Conservation (phyloP, 2,113 vertebrate genomes). For the Cygnus atratus region DNA sequence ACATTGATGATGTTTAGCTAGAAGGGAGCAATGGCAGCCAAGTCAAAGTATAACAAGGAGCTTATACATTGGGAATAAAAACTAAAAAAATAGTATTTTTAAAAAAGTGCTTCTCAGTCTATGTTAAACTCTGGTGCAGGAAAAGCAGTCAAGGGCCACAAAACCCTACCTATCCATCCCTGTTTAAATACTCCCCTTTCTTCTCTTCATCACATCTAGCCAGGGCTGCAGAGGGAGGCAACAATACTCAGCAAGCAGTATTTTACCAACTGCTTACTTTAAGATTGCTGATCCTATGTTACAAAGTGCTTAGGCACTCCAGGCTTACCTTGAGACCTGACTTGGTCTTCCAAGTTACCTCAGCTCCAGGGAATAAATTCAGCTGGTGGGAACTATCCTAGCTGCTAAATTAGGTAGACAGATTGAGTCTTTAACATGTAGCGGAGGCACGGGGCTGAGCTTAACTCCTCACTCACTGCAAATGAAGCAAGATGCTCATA, state of each 20-base stretch:
- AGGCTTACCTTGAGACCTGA: slow-evolving; percentile 13
- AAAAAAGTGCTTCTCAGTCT: background rate
- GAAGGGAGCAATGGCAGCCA: background rate
- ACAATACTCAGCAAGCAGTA: background rate
- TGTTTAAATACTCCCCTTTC: background rate
- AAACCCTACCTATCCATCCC: background rate
- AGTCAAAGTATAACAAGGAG: background rate
- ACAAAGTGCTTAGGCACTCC: background rate
- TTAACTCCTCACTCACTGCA: background rate
- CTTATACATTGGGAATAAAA: background rate
- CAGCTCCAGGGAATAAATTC: slow-evolving; percentile 34
- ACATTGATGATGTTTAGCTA: background rate
- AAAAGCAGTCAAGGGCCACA: background rate
- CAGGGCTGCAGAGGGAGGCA: background rate
- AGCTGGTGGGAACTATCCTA: background rate
- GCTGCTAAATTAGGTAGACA: slow-evolving; percentile 18
- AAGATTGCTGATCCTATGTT: background rate
- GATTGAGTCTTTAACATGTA: background rate
- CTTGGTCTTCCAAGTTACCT: slow-evolving; percentile 23
- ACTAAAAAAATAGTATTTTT: too few species aligned
- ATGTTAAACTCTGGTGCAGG: background rate
- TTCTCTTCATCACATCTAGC: background rate
- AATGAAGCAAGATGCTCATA: background rate
- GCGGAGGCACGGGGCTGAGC: background rate
- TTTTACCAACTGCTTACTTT: background rate